Evolutionary conservation across 2,797 vertebrate species (phyloP).

Genomic region (Lerista edwardsae): DNA sequence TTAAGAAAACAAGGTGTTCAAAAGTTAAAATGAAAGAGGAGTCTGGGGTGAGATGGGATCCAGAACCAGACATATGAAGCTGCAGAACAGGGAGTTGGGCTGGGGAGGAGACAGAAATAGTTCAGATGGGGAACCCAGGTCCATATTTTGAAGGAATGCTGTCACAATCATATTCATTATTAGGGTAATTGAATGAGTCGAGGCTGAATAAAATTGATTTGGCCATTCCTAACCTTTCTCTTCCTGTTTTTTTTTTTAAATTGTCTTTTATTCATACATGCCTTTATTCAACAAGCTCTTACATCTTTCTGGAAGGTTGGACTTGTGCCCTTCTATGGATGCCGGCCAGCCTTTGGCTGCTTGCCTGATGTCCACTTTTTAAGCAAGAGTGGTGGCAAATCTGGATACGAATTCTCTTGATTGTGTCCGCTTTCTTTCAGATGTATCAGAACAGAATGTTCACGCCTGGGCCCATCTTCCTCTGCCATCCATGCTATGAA

Average conservation of each 20-base stretch:
- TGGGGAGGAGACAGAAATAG: not conserved
- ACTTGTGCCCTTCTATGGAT: conserved; percentile 45
- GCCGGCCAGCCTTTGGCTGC: accelerated
- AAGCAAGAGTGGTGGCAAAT: not conserved
- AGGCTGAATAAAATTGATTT: conserved; percentile 65
- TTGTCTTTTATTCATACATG: conserved; percentile 43
- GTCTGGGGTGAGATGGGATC: too few species aligned
- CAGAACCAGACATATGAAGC: not conserved
- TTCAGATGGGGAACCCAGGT: not conserved
- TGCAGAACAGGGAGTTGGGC: not conserved
- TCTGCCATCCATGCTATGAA: conserved; percentile 44
- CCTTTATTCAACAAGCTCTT: conserved; percentile 29
- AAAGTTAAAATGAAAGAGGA: too few species aligned
- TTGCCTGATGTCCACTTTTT: conserved; percentile 43
- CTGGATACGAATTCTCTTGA: conserved; percentile 22
- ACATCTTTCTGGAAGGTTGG: not conserved
- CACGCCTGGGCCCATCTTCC: conserved; percentile 45
- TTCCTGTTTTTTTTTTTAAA: conserved; percentile 36
- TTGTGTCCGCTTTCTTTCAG: conserved; percentile 54
- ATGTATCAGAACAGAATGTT: conserved; percentile 59
- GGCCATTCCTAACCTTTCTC: conserved; percentile 49
- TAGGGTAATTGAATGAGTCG: conserved; percentile 55
- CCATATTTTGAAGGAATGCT: not conserved
- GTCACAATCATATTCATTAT: conserved; percentile 65
- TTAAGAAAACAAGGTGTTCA: too few species aligned